Evolutionary conservation across 2,888 invertebrate genomes (phyloP).

Genomic region (Alviniconcha strummeri): DNA sequence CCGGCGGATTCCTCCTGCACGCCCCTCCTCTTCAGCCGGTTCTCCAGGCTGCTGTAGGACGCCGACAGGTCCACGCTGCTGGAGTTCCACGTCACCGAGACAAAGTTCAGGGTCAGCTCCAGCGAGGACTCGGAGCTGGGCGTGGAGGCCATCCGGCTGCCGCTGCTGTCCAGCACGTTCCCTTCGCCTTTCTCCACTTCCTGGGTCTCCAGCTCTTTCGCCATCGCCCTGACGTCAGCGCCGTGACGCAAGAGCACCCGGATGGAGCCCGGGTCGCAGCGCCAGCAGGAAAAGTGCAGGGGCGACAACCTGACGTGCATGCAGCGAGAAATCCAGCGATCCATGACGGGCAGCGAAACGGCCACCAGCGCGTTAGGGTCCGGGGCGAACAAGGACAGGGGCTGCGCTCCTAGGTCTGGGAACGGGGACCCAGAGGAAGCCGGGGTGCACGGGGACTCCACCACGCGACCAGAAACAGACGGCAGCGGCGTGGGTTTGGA

Average conservation of each 20-base stretch:
- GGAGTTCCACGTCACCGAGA: constrained; percentile 10
- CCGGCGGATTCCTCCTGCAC: not conserved
- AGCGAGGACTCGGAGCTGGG: constrained; percentile 2
- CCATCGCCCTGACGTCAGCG: constrained; percentile 13
- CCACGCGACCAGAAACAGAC: no score
- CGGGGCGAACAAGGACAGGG: not conserved
- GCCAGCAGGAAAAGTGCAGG: constrained; percentile 31
- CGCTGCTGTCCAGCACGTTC: not conserved
- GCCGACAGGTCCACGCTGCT: constrained; percentile 5
- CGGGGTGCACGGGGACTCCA: no score
- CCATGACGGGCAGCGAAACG: constrained; percentile 30
- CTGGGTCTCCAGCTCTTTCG: constrained; percentile 15
- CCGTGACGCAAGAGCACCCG: constrained; percentile 22
- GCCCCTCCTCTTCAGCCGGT: constrained; percentile 2
- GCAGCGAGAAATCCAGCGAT: constrained; percentile 33
- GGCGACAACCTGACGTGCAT: constrained; percentile 23
- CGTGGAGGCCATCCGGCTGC: not conserved
- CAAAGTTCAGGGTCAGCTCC: constrained; percentile 11
- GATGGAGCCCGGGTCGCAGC: constrained; percentile 28
- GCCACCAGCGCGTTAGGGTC: constrained; percentile 23
- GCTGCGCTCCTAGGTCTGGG: not conserved
- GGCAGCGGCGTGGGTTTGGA: not conserved
- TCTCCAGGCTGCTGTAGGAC: constrained; percentile 15
- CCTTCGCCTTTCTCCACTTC: not conserved
- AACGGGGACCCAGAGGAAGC: no score